These are phyloP conservation scores for Rana temporaria DNA, from an alignment of 2,113 vertebrate species.

Conservation along the genomic window DNA sequence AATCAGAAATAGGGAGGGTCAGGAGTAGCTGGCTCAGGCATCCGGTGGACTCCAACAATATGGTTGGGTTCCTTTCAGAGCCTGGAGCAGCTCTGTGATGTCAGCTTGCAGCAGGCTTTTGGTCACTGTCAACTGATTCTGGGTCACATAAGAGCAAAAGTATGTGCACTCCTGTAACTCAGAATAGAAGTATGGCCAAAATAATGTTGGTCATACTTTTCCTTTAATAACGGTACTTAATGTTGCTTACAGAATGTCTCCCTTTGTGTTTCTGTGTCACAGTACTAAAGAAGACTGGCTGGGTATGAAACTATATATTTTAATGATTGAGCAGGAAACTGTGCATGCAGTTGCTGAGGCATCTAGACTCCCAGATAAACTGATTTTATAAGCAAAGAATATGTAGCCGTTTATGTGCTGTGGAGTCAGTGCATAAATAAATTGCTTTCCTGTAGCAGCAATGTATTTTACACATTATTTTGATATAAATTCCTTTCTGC, in stretches of 20 bases:
- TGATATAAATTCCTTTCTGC: slow-evolving; percentile 1
- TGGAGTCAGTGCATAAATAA: not conserved
- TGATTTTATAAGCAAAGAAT: slow-evolving; percentile 1
- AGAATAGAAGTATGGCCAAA: no score
- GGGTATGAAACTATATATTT: not conserved
- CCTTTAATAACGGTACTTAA: not conserved
- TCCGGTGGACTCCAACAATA: no score
- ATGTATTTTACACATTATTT: slow-evolving; percentile 11
- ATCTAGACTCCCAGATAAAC: not conserved
- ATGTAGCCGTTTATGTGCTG: not conserved
- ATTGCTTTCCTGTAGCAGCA: not conserved
- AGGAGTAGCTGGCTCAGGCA: no score
- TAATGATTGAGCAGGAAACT: not conserved
- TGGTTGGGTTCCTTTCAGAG: no score
- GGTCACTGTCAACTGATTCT: no score
- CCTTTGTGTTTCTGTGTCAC: not conserved
- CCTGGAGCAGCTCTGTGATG: no score
- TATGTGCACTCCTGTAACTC: no score
- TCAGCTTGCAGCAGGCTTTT: no score
- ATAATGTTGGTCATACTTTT: no score
- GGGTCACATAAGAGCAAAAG: no score
- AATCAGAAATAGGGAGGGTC: no score
- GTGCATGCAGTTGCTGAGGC: not conserved
- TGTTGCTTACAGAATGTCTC: not conserved
- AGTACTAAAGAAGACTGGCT: not conserved